phyloP scores from a whole-genome alignment of 2,797 vertebrate genomes.

The Sebastes diploproa region DNA sequence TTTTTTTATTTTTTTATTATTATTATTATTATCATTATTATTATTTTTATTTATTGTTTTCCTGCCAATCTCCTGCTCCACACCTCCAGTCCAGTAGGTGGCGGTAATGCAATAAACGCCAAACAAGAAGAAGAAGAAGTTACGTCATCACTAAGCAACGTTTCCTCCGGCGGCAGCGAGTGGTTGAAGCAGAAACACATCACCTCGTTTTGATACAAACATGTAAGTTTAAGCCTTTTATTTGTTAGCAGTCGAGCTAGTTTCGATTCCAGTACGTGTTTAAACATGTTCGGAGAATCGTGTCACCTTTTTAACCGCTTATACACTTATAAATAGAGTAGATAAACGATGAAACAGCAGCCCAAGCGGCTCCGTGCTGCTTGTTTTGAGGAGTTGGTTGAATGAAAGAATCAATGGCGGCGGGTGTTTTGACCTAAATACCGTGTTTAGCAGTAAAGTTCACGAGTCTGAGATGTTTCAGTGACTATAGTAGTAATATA shows the following conservation, averaged over 20 bases:
- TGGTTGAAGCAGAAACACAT: neutral
- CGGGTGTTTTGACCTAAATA: neutral
- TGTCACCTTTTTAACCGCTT: accelerated
- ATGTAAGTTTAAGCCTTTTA: slow-evolving; percentile 65
- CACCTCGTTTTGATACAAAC: slow-evolving; percentile 14
- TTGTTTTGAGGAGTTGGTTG: slow-evolving; percentile 35
- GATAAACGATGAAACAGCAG: neutral
- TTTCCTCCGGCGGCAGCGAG: slow-evolving; percentile 5
- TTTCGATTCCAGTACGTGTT: accelerated
- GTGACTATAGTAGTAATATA: neutral
- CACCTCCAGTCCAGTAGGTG: too few species aligned
- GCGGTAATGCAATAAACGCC: too few species aligned
- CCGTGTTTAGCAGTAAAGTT: neutral
- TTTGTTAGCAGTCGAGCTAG: accelerated
- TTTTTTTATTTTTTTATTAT: too few species aligned
- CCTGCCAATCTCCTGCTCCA: too few species aligned
- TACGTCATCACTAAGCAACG: slow-evolving; percentile 65
- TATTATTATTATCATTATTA: too few species aligned
- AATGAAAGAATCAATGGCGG: slow-evolving; percentile 63
- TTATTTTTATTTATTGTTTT: too few species aligned
- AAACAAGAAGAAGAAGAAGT: neutral
- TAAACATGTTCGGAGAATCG: accelerated
- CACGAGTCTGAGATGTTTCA: neutral
- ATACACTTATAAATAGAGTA: accelerated
- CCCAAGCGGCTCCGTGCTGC: neutral